phyloP scores from a whole-genome alignment of 2,888 invertebrate species.

The Coelogynopora nodosa region DNA sequence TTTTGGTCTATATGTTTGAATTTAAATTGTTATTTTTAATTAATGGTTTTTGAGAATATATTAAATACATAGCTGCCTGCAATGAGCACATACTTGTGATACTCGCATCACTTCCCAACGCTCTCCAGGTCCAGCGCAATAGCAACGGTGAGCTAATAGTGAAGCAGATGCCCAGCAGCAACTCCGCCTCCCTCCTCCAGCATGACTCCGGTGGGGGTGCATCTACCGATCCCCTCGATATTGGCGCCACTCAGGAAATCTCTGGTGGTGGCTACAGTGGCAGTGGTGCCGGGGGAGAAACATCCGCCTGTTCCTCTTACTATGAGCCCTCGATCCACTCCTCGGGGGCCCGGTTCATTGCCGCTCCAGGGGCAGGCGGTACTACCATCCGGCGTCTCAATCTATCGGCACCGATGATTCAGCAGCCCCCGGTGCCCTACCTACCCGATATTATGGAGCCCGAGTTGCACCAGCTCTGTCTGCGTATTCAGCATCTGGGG shows the following conservation, averaged over 20 bases:
- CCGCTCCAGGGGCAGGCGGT: not conserved
- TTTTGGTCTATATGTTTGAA: no score
- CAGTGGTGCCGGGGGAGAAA: not conserved
- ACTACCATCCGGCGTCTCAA: not conserved
- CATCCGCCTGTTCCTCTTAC: not conserved
- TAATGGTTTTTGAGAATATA: no score
- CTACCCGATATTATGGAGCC: constrained; percentile 42
- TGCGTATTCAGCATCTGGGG: constrained; percentile 40
- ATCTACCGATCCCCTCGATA: not conserved
- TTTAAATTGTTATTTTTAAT: no score
- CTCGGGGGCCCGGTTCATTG: not conserved
- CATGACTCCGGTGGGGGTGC: not conserved
- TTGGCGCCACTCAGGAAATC: constrained; percentile 23
- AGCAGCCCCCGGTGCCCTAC: not conserved
- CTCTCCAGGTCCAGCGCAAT: not conserved
- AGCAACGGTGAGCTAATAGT: constrained; percentile 3
- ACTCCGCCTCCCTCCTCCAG: not conserved
- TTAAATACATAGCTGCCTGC: no score
- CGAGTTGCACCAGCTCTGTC: constrained; percentile 37
- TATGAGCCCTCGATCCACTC: not conserved
- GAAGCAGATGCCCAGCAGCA: not conserved
- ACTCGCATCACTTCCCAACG: no score
- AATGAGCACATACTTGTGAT: no score
- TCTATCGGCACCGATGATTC: not conserved
- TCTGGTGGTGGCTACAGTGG: not conserved